A percentile compares a stretch with the other conserved stretches of the same genome.
Evolutionary conservation across 1,140 invertebrate genomes (phyloP).

Genomic region (Saxidomus purpurata): DNA sequence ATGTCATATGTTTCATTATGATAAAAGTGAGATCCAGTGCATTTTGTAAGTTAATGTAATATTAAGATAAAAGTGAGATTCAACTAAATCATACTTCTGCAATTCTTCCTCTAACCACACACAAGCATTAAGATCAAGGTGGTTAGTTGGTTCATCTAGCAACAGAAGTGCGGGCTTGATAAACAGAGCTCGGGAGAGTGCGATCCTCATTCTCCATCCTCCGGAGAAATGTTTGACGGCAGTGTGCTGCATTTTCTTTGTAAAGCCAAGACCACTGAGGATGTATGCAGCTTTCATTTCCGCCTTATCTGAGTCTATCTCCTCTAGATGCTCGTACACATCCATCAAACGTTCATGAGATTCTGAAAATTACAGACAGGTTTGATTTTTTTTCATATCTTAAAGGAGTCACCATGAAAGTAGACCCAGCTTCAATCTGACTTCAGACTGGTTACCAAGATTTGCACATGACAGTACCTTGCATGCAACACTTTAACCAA

Average conservation of each 20-base stretch:
- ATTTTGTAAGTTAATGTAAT: no score
- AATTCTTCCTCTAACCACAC: slow-evolving; percentile 99
- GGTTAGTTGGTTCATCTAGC: slow-evolving; percentile 99
- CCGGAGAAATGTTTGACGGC: slow-evolving; percentile 87
- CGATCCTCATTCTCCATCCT: slow-evolving; percentile 99
- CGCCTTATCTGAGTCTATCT: slow-evolving; percentile 98
- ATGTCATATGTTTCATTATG: no score
- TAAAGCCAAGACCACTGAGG: slow-evolving; percentile 98
- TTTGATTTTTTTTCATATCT: no score
- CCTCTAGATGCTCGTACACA: slow-evolving; percentile 98
- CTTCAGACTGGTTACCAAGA: no score
- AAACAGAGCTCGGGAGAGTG: slow-evolving; percentile 91
- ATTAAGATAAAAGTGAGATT: no score
- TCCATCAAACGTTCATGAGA: slow-evolving; percentile 98
- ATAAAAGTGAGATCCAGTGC: no score
- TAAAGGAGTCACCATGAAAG: no score
- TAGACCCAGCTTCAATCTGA: no score
- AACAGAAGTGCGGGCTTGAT: slow-evolving; percentile 90
- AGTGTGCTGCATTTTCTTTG: slow-evolving; percentile 95
- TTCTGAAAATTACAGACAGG: slow-evolving; percentile 87
- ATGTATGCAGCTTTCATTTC: slow-evolving; percentile 97
- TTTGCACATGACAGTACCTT: no score
- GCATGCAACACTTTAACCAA: no score
- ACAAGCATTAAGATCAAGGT: slow-evolving; percentile 99
- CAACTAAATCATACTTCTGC: slow-evolving; percentile 92